Conservation (phyloP, 2,888 invertebrate genomes). For the Mimas tiliae region DNA sequence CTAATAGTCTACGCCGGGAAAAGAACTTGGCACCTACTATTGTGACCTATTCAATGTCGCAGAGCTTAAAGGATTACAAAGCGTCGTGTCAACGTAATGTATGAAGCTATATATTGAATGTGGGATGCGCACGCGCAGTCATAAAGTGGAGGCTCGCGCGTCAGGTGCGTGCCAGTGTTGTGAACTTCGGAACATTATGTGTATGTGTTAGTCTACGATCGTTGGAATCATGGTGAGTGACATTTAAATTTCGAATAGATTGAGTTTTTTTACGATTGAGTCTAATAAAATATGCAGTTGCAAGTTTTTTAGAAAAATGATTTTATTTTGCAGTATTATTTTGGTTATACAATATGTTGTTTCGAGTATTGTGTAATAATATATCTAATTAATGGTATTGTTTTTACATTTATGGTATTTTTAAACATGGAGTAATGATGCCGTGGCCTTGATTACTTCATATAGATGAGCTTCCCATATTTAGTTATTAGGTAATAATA, state of each 20-base stretch:
- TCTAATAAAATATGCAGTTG: neutral
- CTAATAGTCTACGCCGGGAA: neutral
- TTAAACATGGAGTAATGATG: too few relatives aligned
- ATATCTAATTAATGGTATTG: neutral
- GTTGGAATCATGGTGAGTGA: slow-evolving; percentile 56
- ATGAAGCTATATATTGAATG: slow-evolving; percentile 59
- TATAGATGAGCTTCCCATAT: neutral
- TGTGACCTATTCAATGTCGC: slow-evolving; percentile 26
- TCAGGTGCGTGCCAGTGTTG: slow-evolving; percentile 49
- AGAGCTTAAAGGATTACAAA: slow-evolving; percentile 37
- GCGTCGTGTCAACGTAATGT: slow-evolving; percentile 29
- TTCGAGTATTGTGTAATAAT: neutral
- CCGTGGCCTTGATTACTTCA: too few relatives aligned
- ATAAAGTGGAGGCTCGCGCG: slow-evolving; percentile 53
- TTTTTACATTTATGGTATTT: neutral
- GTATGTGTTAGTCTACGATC: slow-evolving; percentile 54
- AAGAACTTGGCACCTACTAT: neutral
- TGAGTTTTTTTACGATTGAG: neutral
- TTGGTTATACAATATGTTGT: neutral
- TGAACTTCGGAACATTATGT: slow-evolving; percentile 39
- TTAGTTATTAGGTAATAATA: neutral
- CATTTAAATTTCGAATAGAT: slow-evolving; percentile 7
- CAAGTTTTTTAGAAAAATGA: neutral
- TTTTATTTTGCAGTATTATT: neutral
- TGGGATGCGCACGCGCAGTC: slow-evolving; percentile 44